These are phyloP conservation scores for Thunnus thynnus DNA, from an alignment of 2,113 vertebrate species.

Conservation along the genomic window DNA sequence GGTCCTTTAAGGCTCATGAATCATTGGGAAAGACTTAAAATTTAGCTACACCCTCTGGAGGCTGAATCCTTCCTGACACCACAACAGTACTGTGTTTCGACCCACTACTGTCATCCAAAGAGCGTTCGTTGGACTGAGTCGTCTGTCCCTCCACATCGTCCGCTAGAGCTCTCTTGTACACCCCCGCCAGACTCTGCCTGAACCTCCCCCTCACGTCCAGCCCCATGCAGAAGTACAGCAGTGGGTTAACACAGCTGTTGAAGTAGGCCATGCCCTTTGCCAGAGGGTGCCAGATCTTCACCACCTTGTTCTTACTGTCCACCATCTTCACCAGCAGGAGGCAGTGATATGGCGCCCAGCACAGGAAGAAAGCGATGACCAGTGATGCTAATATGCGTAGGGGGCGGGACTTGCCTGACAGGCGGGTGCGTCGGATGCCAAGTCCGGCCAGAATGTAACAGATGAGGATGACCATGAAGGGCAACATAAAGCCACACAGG, in stretches of 20 bases:
- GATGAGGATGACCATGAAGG: constrained; percentile 80
- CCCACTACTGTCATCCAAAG: constrained; percentile 49
- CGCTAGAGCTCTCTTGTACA: constrained; percentile 73
- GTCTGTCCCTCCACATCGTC: constrained; percentile 67
- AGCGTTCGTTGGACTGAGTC: constrained; percentile 50
- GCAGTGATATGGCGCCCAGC: constrained; percentile 86
- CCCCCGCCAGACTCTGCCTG: constrained; percentile 61
- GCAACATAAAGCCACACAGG: constrained; percentile 83
- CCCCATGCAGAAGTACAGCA: constrained; percentile 87
- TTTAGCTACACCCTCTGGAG: neutral
- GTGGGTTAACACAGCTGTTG: constrained; percentile 87
- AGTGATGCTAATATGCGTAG: constrained; percentile 77
- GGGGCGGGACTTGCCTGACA: constrained; percentile 72
- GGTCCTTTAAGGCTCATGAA: neutral
- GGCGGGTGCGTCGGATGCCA: constrained; percentile 75
- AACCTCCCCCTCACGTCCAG: constrained; percentile 66
- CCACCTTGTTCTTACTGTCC: constrained; percentile 55
- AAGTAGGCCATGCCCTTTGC: constrained; percentile 81
- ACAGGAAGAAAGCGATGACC: constrained; percentile 84
- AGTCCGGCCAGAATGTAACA: constrained; percentile 78
- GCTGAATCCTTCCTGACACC: neutral
- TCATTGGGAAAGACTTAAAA: constrained; percentile 1
- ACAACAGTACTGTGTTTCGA: neutral
- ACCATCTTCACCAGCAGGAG: constrained; percentile 83
- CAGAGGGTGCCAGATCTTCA: constrained; percentile 76